Evolutionary conservation across 1,140 invertebrate genomes (phyloP), one percentile per base, ranked within the genome.

Genomic region (Littorina saxatilis): DNA sequence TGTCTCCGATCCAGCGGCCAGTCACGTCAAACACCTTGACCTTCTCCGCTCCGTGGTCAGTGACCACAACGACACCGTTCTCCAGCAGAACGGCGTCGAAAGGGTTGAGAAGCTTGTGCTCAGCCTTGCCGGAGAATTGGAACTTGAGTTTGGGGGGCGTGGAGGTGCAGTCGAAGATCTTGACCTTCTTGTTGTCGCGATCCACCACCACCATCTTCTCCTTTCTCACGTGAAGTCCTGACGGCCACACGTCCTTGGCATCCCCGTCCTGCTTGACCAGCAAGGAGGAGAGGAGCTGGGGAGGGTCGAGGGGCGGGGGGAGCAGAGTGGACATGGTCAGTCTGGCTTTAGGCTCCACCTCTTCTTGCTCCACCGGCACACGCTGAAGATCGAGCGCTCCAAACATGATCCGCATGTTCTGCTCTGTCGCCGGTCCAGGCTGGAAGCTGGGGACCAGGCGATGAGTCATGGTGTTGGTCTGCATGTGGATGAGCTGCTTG

Each of bases 161-260:
- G 43, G 87, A 87, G 35, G 78, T 79, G 52, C 78, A 81, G 61
- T 86, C 84, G 73, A 84, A 90, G 5, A 91, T 82, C 72, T 91
- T 91, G n/a, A 91, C 84, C 40, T 82, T 85, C 61, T 86, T 86
- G 81, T 91, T 91, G 75, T 90, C 91, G 55, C 91, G 81, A 80
- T 91, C 91, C 35, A 89, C 85, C 3, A 90, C 85, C 58, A 87
- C 70, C 29, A 87, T 82, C 7, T 85, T 85, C 37, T 81, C 50
- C 39, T 82, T 83, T 0, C 82, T 85, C 3, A 89, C 78, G 17
- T 82, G 77, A 17, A 91, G 43, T 20, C 91, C 91, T 37, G 87
- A 89, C 37, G 91, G 91, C 89, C 89, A 91, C 4, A 90, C 88
- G 43, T 90, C 88, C 39, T 87, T 88, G 35, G 15, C 47, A 58